Evolutionary conservation across 2,888 invertebrate genomes (phyloP), one percentile per base, ranked within the genome.

Genomic region (Bellardia pandia): DNA sequence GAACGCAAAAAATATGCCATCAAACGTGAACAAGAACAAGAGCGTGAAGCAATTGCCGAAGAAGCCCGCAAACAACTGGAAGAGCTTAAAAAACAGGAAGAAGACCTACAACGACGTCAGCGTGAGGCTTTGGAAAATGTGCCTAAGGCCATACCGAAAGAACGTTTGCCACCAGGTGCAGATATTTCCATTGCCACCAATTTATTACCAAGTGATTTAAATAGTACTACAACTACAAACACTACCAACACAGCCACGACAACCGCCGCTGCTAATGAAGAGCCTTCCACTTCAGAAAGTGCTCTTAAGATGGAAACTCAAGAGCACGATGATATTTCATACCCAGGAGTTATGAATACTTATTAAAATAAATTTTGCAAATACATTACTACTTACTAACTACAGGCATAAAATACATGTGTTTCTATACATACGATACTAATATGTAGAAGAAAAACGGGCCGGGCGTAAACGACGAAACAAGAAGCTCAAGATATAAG

Each of bases 1-100:
- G 91, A 92, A 81, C 91, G 92, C 9, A 89, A 90, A 30, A 93
- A 92, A 79, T 90, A 90, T 0, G 92, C 91, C 68, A 91, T 91
- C 0, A 90, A 91, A 14, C 91, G 92, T 3, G 90, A 91, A 75
- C 92, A 91, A 8, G 91, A 92, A 51, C 90, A 91, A 33, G 92
- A 91, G 45, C 90, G 91, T 1, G 91, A 90, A 33, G 91, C 90
- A 30, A 92, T 92, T 6, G 92, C 92, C 9, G 92, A 92, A 40
- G 91, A 92, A 16, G 92, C 92, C 8, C 92, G 91, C 30, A 90
- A 91, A 69, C 93, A 92, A 85, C 88, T 92, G 30, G 84, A 87
- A 42, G 92, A 89, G 88, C 91, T 89, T 89, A 91, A 68, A 90
- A 89, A 89, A 62, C 88, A 91, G 72, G 92, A 92, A 30, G 86